Conservation (phyloP, 2,888 invertebrate genomes). For the Muscina levida region DNA sequence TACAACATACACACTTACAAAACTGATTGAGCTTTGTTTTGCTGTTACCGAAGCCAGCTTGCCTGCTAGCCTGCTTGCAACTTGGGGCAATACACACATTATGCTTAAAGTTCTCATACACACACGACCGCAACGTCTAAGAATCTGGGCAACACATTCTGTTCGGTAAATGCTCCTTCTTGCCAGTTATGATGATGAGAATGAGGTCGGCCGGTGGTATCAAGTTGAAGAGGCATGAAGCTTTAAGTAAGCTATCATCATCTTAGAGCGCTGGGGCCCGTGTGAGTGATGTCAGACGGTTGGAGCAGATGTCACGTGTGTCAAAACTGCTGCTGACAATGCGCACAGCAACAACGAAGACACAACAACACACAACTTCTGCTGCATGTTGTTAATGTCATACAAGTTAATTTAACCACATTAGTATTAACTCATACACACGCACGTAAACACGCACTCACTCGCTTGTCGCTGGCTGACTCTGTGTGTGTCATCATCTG, state of each 20-base stretch:
- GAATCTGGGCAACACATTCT: slow-evolving; percentile 5
- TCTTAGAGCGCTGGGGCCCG: slow-evolving; percentile 50
- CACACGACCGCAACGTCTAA: not conserved
- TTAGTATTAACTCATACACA: slow-evolving; percentile 49
- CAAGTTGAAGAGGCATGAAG: slow-evolving; percentile 33
- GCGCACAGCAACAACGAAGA: not conserved
- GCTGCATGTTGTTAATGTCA: slow-evolving; percentile 51
- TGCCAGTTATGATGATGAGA: slow-evolving; percentile 31
- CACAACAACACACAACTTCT: slow-evolving; percentile 36
- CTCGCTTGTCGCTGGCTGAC: not conserved
- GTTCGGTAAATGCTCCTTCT: not conserved
- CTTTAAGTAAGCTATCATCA: slow-evolving; percentile 78
- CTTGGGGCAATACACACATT: slow-evolving; percentile 26
- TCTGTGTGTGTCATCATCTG: not conserved
- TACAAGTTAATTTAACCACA: slow-evolving; percentile 65
- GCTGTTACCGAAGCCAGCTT: not conserved
- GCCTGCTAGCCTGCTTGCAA: slow-evolving; percentile 26
- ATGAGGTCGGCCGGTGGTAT: slow-evolving; percentile 7
- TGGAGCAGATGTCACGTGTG: slow-evolving; percentile 69
- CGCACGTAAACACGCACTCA: not conserved
- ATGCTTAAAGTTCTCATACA: slow-evolving; percentile 22
- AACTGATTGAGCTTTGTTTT: slow-evolving; percentile 61
- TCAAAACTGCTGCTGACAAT: slow-evolving; percentile 67
- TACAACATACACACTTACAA: slow-evolving; percentile 46
- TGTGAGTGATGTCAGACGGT: slow-evolving; percentile 63